Evolutionary conservation across 2,797 vertebrate species (phyloP).

Genomic region (Centroberyx gerrardi): DNA sequence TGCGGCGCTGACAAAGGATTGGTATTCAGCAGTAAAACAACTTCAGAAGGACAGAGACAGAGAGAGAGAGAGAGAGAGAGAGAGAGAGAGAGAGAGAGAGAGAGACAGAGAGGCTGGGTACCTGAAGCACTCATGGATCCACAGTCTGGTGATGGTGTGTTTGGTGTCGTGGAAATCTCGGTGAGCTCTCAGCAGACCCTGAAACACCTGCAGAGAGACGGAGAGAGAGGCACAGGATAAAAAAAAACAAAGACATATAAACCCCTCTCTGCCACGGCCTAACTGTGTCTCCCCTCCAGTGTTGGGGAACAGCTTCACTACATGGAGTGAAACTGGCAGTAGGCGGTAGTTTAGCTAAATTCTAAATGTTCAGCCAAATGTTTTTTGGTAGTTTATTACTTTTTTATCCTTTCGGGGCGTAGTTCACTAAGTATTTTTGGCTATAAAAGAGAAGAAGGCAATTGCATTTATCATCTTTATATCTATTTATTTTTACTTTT

Average conservation of each 20-base stretch:
- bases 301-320: too few relatives aligned
- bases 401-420: too few relatives aligned
- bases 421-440: too few relatives aligned
- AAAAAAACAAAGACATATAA: background rate
- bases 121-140: conserved; percentile 96
- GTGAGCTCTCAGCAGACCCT: conserved; percentile 90
- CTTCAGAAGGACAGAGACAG: background rate
- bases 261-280: background rate
- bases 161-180: conserved; percentile 91
- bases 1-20: conserved; percentile 26
- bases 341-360: too few relatives aligned
- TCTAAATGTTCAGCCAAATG: too few relatives aligned
- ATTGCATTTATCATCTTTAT: too few relatives aligned
- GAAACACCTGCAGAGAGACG: conserved; percentile 87
- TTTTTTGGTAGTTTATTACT: too few relatives aligned
- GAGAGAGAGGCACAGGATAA: background rate
- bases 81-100: background rate
- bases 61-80: background rate
- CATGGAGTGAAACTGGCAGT: too few relatives aligned
- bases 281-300: too few relatives aligned
- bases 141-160: conserved; percentile 88
- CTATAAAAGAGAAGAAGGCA: too few relatives aligned
- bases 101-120: conserved; percentile 51
- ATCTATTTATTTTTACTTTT: too few relatives aligned
- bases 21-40: conserved; percentile 42